These are phyloP conservation scores for Elaphurus davidianus DNA, from an alignment of 2,113 vertebrate genomes.

Conservation along the genomic window DNA sequence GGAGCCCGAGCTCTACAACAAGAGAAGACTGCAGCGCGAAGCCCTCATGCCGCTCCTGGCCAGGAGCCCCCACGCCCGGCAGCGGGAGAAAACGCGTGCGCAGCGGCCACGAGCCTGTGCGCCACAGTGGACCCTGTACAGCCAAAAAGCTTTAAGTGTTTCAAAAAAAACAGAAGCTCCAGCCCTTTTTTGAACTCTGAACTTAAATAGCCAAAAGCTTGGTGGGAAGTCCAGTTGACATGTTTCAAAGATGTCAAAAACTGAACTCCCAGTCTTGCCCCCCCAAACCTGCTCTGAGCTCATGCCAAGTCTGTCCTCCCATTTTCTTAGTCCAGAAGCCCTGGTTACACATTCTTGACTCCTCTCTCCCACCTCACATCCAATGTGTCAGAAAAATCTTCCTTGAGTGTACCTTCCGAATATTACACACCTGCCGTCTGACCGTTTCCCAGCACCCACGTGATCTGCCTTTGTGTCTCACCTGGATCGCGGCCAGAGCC, in stretches of 20 bases:
- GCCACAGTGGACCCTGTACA: neutral
- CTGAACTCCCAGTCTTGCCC: neutral
- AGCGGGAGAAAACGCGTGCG: rapidly evolving
- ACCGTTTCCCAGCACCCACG: neutral
- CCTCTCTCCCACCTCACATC: neutral
- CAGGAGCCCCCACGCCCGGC: neutral
- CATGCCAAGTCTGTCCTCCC: neutral
- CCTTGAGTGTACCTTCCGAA: neutral
- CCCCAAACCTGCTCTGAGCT: neutral
- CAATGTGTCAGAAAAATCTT: neutral
- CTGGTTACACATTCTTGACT: neutral
- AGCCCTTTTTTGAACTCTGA: neutral
- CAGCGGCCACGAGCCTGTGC: neutral
- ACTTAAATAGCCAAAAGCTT: neutral
- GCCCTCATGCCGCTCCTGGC: neutral
- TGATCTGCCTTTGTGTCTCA: neutral
- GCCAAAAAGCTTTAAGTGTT: neutral
- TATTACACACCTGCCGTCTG: neutral
- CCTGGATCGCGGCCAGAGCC: neutral
- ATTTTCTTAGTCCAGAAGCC: neutral
- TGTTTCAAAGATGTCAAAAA: neutral
- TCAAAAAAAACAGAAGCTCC: neutral
- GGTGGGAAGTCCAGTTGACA: neutral
- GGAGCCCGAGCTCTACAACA: neutral
- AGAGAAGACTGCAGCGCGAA: rapidly evolving